Percentiles rank a stretch among this genome's conserved stretches.
Conservation (phyloP, 2,888 invertebrate genomes). For the Nomada fabriciana region DNA sequence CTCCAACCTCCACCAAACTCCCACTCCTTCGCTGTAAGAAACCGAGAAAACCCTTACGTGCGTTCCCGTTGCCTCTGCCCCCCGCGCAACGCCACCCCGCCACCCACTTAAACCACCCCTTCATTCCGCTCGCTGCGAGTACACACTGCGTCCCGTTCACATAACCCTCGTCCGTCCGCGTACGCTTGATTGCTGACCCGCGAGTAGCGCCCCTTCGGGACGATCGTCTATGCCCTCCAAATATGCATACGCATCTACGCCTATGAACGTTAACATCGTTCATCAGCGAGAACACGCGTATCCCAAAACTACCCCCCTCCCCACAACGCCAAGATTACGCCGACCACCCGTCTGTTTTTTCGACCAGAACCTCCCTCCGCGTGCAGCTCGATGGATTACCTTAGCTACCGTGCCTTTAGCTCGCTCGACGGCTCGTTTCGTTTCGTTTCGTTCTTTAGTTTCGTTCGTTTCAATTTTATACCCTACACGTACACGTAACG, state of each 20-base stretch:
- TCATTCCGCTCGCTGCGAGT: conserved; percentile 42
- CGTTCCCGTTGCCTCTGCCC: conserved; percentile 71
- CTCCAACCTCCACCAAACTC: conserved; percentile 71
- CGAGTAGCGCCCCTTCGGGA: neutral
- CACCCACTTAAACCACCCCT: conserved; percentile 44
- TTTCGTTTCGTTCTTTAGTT: conserved; percentile 28
- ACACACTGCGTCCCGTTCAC: conserved; percentile 47
- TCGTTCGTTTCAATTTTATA: conserved; percentile 32
- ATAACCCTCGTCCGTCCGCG: conserved; percentile 37
- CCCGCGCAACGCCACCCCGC: conserved; percentile 61
- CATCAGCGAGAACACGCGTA: no score
- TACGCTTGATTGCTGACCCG: conserved; percentile 30
- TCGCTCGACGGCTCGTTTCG: neutral
- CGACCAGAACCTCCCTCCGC: neutral
- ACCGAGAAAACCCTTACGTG: conserved; percentile 83
- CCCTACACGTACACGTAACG: conserved; percentile 5
- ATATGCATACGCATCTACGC: no score
- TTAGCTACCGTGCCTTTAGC: neutral
- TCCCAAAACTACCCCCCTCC: no score
- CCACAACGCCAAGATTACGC: no score
- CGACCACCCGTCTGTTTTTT: neutral
- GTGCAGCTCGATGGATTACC: neutral
- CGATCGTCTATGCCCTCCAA: no score
- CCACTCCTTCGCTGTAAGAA: conserved; percentile 78
- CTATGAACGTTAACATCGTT: no score